phyloP scores from a whole-genome alignment of 2,113 vertebrate genomes.

The Pan paniscus region DNA sequence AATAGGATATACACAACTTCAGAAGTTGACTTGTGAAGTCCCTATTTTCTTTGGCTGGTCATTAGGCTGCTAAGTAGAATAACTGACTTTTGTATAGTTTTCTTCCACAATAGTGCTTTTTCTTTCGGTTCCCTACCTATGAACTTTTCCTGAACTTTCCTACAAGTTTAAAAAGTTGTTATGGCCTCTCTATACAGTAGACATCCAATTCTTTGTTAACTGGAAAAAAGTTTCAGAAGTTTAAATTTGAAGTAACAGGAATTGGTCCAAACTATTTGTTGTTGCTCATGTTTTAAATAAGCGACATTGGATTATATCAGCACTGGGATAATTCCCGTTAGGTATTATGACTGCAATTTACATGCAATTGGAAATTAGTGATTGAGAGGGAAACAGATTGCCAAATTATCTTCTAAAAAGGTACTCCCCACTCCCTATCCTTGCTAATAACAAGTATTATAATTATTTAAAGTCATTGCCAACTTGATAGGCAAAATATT shows the following conservation, averaged over 20 bases:
- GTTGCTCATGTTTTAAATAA: not conserved
- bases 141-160: not conserved
- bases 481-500: conserved; percentile 23
- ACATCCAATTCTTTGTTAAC: conserved; percentile 22
- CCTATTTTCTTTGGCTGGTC: not conserved
- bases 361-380: not conserved
- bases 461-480: not conserved
- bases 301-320: not conserved
- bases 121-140: not conserved
- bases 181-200: not conserved
- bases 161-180: not conserved
- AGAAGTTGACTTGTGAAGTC: not conserved
- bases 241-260: conserved; percentile 28
- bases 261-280: not conserved
- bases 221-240: not conserved
- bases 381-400: not conserved
- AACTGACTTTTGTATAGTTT: not conserved
- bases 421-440: not conserved
- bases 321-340: not conserved
- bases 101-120: conserved; percentile 5
- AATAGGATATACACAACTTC: not conserved
- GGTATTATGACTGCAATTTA: not conserved
- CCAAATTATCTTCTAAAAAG: not conserved
- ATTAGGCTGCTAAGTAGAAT: not conserved
- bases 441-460: not conserved